Conservation (phyloP, 2,797 vertebrate species). For the Chloroceryle amazona region DNA sequence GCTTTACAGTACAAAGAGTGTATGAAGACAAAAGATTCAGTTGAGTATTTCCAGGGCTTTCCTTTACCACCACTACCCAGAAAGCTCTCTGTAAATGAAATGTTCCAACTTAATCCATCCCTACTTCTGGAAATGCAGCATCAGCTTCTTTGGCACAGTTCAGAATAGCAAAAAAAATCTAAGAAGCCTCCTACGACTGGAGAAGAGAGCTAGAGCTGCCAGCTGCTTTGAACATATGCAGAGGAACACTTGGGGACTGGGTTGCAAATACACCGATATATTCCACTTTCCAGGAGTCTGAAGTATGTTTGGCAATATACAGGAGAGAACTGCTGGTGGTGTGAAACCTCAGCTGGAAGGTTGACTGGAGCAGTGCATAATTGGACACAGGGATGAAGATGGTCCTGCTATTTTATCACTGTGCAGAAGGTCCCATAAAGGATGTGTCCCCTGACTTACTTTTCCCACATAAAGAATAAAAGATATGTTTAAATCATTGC, state of each 20-base stretch:
- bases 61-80: not conserved
- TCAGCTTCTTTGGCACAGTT: not conserved
- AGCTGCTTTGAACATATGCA: conserved; percentile 41
- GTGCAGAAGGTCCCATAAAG: not conserved
- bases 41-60: not conserved
- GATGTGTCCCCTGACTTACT: not conserved
- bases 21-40: not conserved
- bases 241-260: conserved; percentile 3
- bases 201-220: conserved; percentile 15
- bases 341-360: conserved; percentile 2
- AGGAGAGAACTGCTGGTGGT: not conserved
- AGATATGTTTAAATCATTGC: not conserved
- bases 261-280: conserved; percentile 2
- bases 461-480: not conserved
- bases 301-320: conserved; percentile 31
- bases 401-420: not conserved
- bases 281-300: conserved; percentile 4
- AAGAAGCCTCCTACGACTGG: conserved; percentile 21
- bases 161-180: conserved; percentile 4
- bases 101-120: not conserved
- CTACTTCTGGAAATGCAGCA: conserved; percentile 19
- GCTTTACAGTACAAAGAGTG: not conserved
- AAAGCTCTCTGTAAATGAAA: not conserved
- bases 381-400: not conserved
- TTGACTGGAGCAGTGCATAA: not conserved